phyloP scores from a whole-genome alignment of 2,797 vertebrate genomes.

The Enteromius trimaculatus region DNA sequence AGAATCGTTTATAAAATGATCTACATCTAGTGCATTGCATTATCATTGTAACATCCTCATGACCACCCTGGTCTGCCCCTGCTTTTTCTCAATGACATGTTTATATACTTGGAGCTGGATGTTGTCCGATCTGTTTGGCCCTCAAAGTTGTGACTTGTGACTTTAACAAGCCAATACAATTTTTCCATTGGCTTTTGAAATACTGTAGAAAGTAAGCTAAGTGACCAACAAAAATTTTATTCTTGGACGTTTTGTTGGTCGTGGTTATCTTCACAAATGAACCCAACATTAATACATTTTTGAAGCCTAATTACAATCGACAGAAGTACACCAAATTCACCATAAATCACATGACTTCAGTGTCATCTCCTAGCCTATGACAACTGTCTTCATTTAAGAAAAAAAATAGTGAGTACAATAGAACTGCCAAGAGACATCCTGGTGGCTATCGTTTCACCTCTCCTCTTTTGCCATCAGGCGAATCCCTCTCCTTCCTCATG shows the following conservation, averaged over 20 bases:
- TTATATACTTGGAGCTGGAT: slow-evolving; percentile 20
- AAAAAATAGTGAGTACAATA: not conserved
- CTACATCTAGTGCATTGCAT: slow-evolving; percentile 1
- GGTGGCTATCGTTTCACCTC: not conserved
- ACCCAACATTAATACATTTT: not conserved
- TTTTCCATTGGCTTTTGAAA: not conserved
- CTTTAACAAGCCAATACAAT: not conserved
- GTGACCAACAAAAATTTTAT: not conserved
- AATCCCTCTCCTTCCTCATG: not conserved
- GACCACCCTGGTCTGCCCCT: not conserved
- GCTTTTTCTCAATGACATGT: not conserved
- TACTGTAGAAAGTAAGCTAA: not conserved
- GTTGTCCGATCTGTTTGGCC: not conserved
- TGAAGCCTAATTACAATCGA: not conserved
- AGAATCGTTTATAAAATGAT: slow-evolving; percentile 7
- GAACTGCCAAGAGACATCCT: not conserved
- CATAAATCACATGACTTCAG: not conserved
- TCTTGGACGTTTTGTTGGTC: not conserved
- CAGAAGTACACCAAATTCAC: not conserved
- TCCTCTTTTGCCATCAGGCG: not conserved
- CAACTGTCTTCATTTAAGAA: not conserved
- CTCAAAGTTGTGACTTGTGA: not conserved
- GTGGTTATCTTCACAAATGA: not conserved
- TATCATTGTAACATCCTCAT: slow-evolving; percentile 14
- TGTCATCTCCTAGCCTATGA: not conserved